Evolutionary conservation across 2,888 invertebrate genomes (phyloP).

Genomic region (Drosophila buzzatii): DNA sequence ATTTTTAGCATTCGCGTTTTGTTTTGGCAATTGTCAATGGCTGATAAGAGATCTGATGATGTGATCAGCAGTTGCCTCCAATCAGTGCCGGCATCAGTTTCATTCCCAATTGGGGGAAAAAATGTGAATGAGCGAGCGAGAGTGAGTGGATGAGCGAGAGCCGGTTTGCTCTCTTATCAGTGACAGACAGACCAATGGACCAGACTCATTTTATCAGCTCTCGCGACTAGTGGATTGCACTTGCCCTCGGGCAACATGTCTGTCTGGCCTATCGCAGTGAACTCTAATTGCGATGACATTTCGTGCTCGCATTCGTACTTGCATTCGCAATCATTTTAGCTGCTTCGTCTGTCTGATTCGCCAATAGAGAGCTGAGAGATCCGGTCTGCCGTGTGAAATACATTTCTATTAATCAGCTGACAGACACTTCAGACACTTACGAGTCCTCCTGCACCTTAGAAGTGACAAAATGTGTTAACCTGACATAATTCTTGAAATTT

Average conservation of each 20-base stretch:
- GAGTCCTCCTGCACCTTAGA: no score
- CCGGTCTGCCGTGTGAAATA: constrained; percentile 20
- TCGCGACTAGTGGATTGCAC: constrained; percentile 17
- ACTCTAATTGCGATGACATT: constrained; percentile 10
- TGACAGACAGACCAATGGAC: constrained; percentile 17
- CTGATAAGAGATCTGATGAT: constrained; percentile 10
- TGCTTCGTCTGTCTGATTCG: not conserved
- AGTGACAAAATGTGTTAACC: constrained; percentile 11
- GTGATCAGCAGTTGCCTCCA: constrained; percentile 3
- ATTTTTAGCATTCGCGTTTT: not conserved
- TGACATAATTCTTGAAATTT: not conserved
- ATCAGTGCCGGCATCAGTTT: not conserved
- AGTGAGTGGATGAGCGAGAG: not conserved
- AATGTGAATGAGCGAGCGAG: not conserved
- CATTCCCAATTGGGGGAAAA: not conserved
- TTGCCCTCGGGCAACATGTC: constrained; percentile 25
- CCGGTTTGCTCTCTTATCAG: constrained; percentile 19
- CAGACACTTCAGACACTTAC: not conserved
- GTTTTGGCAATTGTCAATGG: not conserved
- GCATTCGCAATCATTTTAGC: not conserved
- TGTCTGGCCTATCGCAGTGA: constrained; percentile 36
- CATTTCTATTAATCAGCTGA: not conserved
- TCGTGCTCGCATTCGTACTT: not conserved
- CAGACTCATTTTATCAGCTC: constrained; percentile 20
- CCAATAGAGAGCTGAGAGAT: constrained; percentile 4